phyloP scores from a whole-genome alignment of 2,888 invertebrate genomes.

The Zeuzera pyrina region DNA sequence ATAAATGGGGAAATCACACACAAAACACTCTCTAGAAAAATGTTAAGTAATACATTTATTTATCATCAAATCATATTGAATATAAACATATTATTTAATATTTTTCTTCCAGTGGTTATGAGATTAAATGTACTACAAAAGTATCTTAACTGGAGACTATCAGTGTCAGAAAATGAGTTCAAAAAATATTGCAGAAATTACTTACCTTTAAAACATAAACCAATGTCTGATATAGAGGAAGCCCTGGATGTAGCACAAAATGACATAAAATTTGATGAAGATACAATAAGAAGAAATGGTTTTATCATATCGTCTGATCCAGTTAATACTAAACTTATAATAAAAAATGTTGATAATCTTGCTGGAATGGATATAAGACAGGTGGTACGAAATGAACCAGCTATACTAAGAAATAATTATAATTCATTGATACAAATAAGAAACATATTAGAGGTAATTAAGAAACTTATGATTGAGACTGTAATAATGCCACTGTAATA shows the following conservation, averaged over 20 bases:
- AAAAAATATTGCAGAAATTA: slow-evolving; percentile 49
- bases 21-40: too few species aligned
- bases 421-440: slow-evolving; percentile 69
- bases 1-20: too few species aligned
- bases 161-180: slow-evolving; percentile 43
- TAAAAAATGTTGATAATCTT: slow-evolving; percentile 66
- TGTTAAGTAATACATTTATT: too few species aligned
- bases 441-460: slow-evolving; percentile 61
- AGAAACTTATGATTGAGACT: too few species aligned
- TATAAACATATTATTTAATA: not conserved
- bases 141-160: slow-evolving; percentile 46
- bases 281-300: slow-evolving; percentile 70
- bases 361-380: slow-evolving; percentile 70
- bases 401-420: slow-evolving; percentile 74
- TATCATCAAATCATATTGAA: too few species aligned
- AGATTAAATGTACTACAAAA: slow-evolving; percentile 50
- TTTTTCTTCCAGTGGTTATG: slow-evolving; percentile 42
- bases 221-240: slow-evolving; percentile 62
- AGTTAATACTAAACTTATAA: slow-evolving; percentile 67
- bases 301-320: slow-evolving; percentile 75
- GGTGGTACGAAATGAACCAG: slow-evolving; percentile 72
- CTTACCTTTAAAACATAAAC: slow-evolving; percentile 48
- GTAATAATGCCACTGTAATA: too few species aligned
- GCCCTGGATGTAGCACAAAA: slow-evolving; percentile 69
- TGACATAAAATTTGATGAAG: slow-evolving; percentile 67